Base-by-base conservation (phyloP, 2,888 invertebrate species). In the Cactoblastis cactorum region DNA sequence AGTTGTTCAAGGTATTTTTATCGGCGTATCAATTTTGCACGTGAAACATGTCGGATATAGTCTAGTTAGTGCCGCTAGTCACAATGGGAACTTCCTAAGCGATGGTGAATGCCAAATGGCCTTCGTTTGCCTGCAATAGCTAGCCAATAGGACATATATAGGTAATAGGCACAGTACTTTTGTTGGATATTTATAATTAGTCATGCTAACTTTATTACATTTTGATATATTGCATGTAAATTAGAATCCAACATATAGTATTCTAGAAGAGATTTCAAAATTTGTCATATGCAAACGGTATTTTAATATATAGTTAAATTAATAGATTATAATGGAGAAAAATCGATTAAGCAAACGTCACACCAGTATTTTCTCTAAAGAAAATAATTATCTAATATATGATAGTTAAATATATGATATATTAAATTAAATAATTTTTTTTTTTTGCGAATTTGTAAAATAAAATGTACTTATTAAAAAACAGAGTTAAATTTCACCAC, bases 71-170 rank as follows among this genome's bases (percentile, higher is more conserved):
- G 22, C 17, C 14, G 8, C 35, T n/a, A 11, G 28, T 22, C 9
- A 48, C 37, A 48, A 38, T 32, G 19, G 15, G 18, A 41, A 32
- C 33, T 19, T 33, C 41, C 49, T 33, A 33, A 41, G 43, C 24
- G 15, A 24, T 38, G 50, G 50, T 50, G 50, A 50, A 50, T 32
- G 50, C 50, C 18, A 33, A n/a, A 12, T 32, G 50, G 50, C 50
- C 50, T 50, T 50, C n/a, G n/a, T n/a, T n/a, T n/a, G 50, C 45
- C 24, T 43, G 37, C 35, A 28, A 50, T 45, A 45, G 17, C 15
- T n/a, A 48, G 12, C 37, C 37, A 37, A 24, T 17, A 48, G 28
- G 37, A 38, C 35, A 48, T 47, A 24, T 14, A n/a, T 15, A 41
- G 12, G 14, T 12, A 14, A 32, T 14, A 41, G 43, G 11, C 19